Evolutionary conservation across 2,888 invertebrate genomes (phyloP).

Genomic region (Cheilosia vulpina): DNA sequence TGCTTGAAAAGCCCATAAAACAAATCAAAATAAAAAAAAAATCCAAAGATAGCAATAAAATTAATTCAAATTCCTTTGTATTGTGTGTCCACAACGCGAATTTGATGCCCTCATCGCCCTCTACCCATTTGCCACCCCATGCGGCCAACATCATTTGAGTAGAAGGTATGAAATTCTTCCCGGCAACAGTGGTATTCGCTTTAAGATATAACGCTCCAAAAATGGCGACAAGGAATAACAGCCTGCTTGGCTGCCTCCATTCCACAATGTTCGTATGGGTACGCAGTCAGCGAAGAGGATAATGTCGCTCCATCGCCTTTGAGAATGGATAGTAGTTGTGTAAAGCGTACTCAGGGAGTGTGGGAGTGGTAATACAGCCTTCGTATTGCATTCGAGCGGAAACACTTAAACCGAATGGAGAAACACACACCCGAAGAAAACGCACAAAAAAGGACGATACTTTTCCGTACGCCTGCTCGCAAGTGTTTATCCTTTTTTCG

Average conservation of each 20-base stretch:
- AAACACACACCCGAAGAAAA: background rate
- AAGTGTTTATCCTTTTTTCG: conserved; percentile 1
- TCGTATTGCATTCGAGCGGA: conserved; percentile 38
- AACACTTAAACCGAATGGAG: conserved; percentile 23
- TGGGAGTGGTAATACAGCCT: conserved; percentile 35
- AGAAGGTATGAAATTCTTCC: conserved; percentile 4
- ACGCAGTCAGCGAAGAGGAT: background rate
- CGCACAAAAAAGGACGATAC: conserved; percentile 7
- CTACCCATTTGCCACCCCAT: background rate
- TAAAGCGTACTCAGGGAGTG: background rate
- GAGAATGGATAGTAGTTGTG: conserved; percentile 28
- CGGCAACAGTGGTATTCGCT: background rate
- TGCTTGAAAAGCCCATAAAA: conserved; percentile 31
- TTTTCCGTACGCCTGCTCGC: background rate
- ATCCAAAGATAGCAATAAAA: conserved; percentile 49
- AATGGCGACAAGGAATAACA: conserved; percentile 43
- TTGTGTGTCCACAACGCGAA: conserved; percentile 9
- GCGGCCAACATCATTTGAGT: conserved; percentile 23
- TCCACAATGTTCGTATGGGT: no score
- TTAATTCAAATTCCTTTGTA: conserved; percentile 52
- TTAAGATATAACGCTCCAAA: conserved; percentile 23
- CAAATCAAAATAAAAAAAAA: conserved; percentile 56
- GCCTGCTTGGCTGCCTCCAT: conserved; percentile 3
- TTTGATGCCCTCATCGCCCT: background rate
- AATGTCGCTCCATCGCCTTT: conserved; percentile 40